phyloP scores from a whole-genome alignment of 2,888 invertebrate genomes.

The Camponotus fellah region DNA sequence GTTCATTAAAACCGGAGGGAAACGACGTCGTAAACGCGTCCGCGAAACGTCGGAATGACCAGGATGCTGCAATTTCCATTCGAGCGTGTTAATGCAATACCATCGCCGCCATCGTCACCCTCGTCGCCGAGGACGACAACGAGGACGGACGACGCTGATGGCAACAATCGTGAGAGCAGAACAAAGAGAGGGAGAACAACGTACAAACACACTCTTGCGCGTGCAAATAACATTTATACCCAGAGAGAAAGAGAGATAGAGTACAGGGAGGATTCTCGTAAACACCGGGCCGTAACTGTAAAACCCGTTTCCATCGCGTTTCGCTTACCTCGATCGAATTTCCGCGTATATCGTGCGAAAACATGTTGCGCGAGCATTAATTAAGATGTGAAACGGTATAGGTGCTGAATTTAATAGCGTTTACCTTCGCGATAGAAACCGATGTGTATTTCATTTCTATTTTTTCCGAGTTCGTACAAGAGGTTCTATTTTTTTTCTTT shows the following conservation, averaged over 20 bases:
- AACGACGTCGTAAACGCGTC: slow-evolving; percentile 80
- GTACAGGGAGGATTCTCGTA: slow-evolving; percentile 74
- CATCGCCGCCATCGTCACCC: slow-evolving; percentile 56
- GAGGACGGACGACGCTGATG: slow-evolving; percentile 18
- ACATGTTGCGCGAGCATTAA: slow-evolving; percentile 44
- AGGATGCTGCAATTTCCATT: slow-evolving; percentile 82
- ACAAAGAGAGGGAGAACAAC: slow-evolving; percentile 4
- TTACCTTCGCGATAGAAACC: background rate
- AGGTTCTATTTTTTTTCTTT: background rate
- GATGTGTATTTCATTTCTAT: background rate
- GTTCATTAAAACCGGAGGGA: slow-evolving; percentile 78
- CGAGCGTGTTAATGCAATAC: slow-evolving; percentile 80
- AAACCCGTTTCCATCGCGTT: slow-evolving; percentile 79
- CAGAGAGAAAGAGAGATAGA: slow-evolving; percentile 61
- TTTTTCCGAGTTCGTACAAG: background rate
- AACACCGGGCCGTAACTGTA: slow-evolving; percentile 82
- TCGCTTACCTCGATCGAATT: slow-evolving; percentile 60
- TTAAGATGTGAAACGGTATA: slow-evolving; percentile 39
- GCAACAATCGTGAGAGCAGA: slow-evolving; percentile 44
- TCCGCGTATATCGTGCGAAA: slow-evolving; percentile 46
- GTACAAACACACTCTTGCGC: slow-evolving; percentile 65
- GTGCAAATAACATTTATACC: slow-evolving; percentile 77
- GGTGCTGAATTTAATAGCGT: slow-evolving; percentile 3
- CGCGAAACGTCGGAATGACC: slow-evolving; percentile 73
- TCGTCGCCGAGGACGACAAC: slow-evolving; percentile 29